These are phyloP conservation scores for Desmophyllum pertusum DNA, from an alignment of 92 coral and sea anemone genomes.

Conservation along the genomic window DNA sequence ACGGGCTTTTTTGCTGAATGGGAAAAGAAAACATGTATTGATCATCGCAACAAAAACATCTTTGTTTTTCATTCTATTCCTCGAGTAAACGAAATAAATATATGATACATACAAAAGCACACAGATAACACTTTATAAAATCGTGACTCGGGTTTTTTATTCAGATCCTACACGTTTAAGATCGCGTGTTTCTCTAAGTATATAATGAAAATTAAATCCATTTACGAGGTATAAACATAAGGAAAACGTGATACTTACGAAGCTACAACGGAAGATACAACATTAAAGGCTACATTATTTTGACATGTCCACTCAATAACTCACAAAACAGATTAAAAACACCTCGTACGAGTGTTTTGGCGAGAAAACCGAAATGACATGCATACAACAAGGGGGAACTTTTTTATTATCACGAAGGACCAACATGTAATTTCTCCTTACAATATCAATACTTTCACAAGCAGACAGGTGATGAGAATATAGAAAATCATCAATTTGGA, in stretches of 20 bases:
- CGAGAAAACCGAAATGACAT: neutral
- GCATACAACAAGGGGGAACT: neutral
- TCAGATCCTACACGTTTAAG: neutral
- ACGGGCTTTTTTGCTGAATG: neutral
- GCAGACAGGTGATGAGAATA: neutral
- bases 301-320: neutral
- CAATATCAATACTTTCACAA: neutral
- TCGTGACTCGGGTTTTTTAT: neutral
- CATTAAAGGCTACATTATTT: neutral
- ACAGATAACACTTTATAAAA: neutral
- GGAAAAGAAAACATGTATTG: neutral
- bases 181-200: neutral
- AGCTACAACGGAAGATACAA: neutral
- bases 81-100: neutral
- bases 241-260: neutral
- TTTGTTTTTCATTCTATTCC: neutral
- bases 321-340: neutral
- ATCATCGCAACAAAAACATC: neutral
- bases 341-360: neutral
- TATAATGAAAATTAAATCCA: neutral
- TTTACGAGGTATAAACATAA: neutral
- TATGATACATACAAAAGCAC: neutral
- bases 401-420: too few species aligned
- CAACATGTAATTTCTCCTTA: neutral
- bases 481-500: neutral